phyloP scores from a whole-genome alignment of 1,140 invertebrate species.

The Sitobion miscanthi region DNA sequence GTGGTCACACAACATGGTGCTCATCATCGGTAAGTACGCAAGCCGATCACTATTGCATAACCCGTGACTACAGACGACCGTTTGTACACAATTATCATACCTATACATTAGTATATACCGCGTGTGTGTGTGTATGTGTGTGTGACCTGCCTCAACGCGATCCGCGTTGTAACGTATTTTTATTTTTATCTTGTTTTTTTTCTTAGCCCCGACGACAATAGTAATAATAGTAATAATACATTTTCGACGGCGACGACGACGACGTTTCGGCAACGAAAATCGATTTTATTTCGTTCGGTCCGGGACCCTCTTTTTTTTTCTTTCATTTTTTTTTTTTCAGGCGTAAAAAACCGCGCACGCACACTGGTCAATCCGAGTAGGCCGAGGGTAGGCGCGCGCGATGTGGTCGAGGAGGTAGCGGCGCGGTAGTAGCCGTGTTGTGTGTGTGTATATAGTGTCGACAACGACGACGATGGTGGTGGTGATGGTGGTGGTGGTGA shows the following conservation, averaged over 20 bases:
- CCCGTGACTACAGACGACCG: neutral
- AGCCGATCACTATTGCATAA: neutral
- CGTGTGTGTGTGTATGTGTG: neutral
- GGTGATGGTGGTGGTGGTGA: neutral
- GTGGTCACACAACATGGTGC: slow-evolving; percentile 52
- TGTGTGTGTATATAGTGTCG: neutral
- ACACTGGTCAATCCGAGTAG: slow-evolving; percentile 24
- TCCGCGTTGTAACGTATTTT: neutral
- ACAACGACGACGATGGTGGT: neutral
- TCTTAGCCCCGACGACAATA: neutral
- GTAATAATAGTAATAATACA: neutral
- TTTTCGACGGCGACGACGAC: neutral
- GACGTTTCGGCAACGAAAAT: slow-evolving; percentile 21
- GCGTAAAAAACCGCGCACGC: slow-evolving; percentile 29
- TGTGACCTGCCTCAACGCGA: slow-evolving; percentile 41
- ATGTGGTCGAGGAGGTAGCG: neutral
- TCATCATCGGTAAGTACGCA: slow-evolving; percentile 44
- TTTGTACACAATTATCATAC: neutral
- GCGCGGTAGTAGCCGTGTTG: neutral
- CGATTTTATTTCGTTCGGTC: neutral
- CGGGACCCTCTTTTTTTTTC: neutral
- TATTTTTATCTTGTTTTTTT: slow-evolving; percentile 23
- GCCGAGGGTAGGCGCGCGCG: slow-evolving; percentile 37
- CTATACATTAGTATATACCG: neutral
- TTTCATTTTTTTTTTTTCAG: neutral